These are phyloP conservation scores for Coregonus sp. DNA, from an alignment of 2,797 vertebrate species.

Conservation along the genomic window DNA sequence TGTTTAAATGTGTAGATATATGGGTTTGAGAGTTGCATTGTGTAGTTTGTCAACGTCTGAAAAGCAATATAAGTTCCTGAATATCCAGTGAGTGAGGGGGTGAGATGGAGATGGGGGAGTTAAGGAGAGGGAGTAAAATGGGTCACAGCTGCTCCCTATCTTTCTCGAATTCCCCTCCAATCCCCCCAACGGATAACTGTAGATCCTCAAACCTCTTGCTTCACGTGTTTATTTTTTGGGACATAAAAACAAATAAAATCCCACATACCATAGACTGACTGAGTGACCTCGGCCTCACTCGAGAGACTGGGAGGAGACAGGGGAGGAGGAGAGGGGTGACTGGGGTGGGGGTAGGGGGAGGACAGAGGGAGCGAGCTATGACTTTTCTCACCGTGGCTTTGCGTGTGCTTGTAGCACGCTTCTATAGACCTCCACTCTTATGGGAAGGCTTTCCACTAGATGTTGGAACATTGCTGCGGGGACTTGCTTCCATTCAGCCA, in stretches of 20 bases:
- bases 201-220: background rate
- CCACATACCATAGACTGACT: background rate
- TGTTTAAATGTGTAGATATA: background rate
- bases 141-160: constrained; percentile 71
- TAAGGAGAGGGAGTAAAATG: constrained; percentile 52
- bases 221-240: constrained; percentile 2
- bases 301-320: background rate
- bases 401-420: background rate
- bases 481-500: no score
- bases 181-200: constrained; percentile 34
- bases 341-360: background rate
- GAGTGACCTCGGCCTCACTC: background rate
- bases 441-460: no score
- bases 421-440: background rate
- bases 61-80: constrained; percentile 38
- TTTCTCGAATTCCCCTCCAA: constrained; percentile 29
- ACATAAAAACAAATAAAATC: background rate
- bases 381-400: background rate
- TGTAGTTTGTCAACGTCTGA: background rate
- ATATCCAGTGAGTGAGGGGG: constrained; percentile 38
- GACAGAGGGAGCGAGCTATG: background rate
- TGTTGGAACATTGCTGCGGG: no score
- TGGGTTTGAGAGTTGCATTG: background rate
- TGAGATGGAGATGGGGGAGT: background rate
- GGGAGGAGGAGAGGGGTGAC: background rate